phyloP scores from a whole-genome alignment of 2,797 vertebrate species.

The Centroberyx gerrardi region DNA sequence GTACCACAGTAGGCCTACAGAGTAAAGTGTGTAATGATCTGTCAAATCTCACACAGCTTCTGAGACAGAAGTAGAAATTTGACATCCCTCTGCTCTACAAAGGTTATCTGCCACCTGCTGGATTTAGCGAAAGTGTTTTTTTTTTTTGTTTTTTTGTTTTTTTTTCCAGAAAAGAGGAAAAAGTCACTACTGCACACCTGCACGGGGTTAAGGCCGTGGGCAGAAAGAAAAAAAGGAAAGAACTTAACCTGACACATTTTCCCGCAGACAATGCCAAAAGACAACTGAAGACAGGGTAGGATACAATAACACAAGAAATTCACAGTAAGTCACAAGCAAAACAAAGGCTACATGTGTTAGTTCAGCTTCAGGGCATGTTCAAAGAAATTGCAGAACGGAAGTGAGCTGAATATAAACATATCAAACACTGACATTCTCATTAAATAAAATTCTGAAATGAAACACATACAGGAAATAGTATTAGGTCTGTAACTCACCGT shows the following conservation, averaged over 20 bases:
- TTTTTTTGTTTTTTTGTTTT: constrained; percentile 23
- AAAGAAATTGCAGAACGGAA: constrained; percentile 4
- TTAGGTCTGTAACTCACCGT: constrained; percentile 87
- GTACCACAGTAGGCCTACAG: constrained; percentile 47
- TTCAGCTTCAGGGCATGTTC: constrained; percentile 5
- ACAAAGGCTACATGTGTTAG: constrained; percentile 10
- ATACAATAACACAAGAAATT: constrained; percentile 49
- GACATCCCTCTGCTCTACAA: constrained; percentile 65
- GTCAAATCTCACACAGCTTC: constrained; percentile 69
- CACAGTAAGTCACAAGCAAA: constrained; percentile 41
- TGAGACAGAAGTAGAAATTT: constrained; percentile 66
- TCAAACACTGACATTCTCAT: background rate
- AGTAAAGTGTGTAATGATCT: constrained; percentile 55
- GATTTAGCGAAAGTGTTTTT: constrained; percentile 30
- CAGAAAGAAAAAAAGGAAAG: constrained; percentile 46
- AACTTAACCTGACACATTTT: constrained; percentile 86
- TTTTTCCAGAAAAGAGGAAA: constrained; percentile 22
- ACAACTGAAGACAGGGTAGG: constrained; percentile 73
- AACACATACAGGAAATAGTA: background rate
- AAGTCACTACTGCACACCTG: constrained; percentile 65
- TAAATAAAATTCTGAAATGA: background rate
- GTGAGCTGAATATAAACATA: background rate
- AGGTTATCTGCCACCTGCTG: constrained; percentile 74
- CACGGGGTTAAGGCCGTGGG: constrained; percentile 50
- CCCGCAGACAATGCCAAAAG: constrained; percentile 84